phyloP scores from a whole-genome alignment of 2,888 invertebrate genomes.

The Rhyacophila evoluta region DNA sequence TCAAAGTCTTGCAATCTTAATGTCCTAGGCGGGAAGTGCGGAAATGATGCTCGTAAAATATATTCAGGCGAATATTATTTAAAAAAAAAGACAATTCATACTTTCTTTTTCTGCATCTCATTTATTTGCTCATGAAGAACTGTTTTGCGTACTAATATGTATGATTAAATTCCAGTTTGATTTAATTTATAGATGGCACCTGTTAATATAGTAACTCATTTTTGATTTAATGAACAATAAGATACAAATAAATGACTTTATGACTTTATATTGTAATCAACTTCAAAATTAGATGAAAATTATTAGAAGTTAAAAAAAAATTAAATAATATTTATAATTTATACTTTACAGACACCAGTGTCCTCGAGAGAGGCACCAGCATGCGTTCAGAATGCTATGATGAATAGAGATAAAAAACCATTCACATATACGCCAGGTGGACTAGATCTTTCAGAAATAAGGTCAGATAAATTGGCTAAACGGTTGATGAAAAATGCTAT shows the following conservation, averaged over 20 bases:
- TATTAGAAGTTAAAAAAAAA: no score
- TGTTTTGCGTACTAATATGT: not conserved
- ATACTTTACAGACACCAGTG: conserved; percentile 44
- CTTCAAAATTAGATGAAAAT: no score
- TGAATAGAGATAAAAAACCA: conserved; percentile 94
- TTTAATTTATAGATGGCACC: not conserved
- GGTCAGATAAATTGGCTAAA: conserved; percentile 90
- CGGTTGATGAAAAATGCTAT: conserved; percentile 72
- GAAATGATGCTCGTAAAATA: conserved; percentile 13
- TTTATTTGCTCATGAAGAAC: not conserved
- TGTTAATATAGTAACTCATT: no score
- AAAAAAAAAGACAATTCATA: not conserved
- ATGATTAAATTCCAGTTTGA: not conserved
- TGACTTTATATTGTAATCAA: no score
- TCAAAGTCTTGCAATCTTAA: conserved; percentile 9
- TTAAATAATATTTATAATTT: not conserved
- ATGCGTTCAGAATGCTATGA: conserved; percentile 89
- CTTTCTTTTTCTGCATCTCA: not conserved
- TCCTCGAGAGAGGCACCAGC: conserved; percentile 76
- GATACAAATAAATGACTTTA: no score
- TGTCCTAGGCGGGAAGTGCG: not conserved
- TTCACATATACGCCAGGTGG: conserved; percentile 96
- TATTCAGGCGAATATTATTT: not conserved
- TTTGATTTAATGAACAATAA: no score
- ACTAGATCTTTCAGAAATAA: conserved; percentile 89